phyloP scores from a whole-genome alignment of 2,888 invertebrate genomes.

The Octodonta nipae region DNA sequence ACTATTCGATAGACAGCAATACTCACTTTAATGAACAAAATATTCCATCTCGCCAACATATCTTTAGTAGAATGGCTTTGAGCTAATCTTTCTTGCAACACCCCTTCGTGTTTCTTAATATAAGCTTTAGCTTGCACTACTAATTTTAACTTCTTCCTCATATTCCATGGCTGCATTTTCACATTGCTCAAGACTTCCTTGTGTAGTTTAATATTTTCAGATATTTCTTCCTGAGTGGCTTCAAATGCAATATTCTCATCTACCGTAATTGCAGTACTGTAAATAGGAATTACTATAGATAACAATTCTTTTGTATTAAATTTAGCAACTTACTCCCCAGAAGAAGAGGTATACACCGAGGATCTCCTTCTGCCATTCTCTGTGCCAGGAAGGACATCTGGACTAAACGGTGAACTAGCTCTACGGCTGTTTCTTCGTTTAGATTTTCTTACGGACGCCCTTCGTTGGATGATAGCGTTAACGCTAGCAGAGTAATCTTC shows the following conservation, averaged over 20 bases:
- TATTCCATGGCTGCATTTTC: slow-evolving; percentile 72
- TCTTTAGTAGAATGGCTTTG: slow-evolving; percentile 77
- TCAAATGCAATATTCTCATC: slow-evolving; percentile 51
- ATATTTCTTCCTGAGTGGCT: slow-evolving; percentile 74
- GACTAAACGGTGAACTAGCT: slow-evolving; percentile 47
- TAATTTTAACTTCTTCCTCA: slow-evolving; percentile 68
- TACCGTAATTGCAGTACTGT: slow-evolving; percentile 62
- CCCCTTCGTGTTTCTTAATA: slow-evolving; percentile 80
- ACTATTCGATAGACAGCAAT: no score
- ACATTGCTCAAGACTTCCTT: slow-evolving; percentile 82
- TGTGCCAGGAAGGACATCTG: slow-evolving; percentile 31
- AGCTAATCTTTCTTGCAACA: slow-evolving; percentile 75
- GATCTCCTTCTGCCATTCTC: slow-evolving; percentile 44
- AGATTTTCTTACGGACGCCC: slow-evolving; percentile 60
- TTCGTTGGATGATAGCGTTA: slow-evolving; percentile 67
- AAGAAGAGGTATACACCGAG: slow-evolving; percentile 73
- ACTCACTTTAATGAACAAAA: slow-evolving; percentile 64
- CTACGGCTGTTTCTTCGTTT: slow-evolving; percentile 49
- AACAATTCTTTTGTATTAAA: neutral
- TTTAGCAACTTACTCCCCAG: slow-evolving; percentile 62
- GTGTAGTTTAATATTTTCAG: slow-evolving; percentile 78
- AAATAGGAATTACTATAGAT: no score
- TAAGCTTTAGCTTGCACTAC: slow-evolving; percentile 76
- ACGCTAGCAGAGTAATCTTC: slow-evolving; percentile 79
- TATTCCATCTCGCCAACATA: slow-evolving; percentile 71